phyloP scores from a whole-genome alignment of 2,888 invertebrate species.

The Crossocerus cetratus region DNA sequence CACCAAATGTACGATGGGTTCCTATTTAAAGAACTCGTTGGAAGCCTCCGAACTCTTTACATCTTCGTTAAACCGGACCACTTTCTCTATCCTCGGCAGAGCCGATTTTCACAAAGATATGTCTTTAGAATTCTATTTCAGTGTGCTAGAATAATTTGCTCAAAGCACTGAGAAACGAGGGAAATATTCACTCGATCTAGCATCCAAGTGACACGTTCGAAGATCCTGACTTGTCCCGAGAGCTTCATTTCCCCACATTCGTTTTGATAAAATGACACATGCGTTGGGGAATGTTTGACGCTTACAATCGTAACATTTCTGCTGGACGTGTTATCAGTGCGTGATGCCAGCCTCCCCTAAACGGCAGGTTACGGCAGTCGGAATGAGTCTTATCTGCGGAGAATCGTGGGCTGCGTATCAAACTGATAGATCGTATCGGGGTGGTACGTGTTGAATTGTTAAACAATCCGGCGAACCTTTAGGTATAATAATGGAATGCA shows the following conservation, averaged over 20 bases:
- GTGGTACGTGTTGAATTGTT: neutral
- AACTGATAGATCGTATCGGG: neutral
- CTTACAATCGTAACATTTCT: too few relatives aligned
- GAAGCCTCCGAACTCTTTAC: conserved; percentile 1
- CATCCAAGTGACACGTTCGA: too few relatives aligned
- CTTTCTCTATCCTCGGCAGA: neutral
- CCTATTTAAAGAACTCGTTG: conserved; percentile 39
- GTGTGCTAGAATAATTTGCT: too few relatives aligned
- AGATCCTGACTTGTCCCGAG: too few relatives aligned
- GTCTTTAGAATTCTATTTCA: too few relatives aligned
- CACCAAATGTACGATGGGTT: conserved; percentile 13
- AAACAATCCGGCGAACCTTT: neutral
- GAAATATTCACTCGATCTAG: too few relatives aligned
- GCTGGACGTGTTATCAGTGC: too few relatives aligned
- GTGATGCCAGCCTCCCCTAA: too few relatives aligned
- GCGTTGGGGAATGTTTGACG: too few relatives aligned
- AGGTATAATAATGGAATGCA: neutral
- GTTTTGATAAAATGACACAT: too few relatives aligned
- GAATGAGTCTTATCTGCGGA: neutral
- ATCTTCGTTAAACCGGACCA: neutral
- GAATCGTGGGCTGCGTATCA: neutral
- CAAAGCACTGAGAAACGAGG: too few relatives aligned
- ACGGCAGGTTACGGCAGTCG: neutral
- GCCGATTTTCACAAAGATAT: neutral
- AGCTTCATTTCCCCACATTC: too few relatives aligned